Conservation (phyloP, 1,140 invertebrate genomes). For the Neodiprion fabricii region DNA sequence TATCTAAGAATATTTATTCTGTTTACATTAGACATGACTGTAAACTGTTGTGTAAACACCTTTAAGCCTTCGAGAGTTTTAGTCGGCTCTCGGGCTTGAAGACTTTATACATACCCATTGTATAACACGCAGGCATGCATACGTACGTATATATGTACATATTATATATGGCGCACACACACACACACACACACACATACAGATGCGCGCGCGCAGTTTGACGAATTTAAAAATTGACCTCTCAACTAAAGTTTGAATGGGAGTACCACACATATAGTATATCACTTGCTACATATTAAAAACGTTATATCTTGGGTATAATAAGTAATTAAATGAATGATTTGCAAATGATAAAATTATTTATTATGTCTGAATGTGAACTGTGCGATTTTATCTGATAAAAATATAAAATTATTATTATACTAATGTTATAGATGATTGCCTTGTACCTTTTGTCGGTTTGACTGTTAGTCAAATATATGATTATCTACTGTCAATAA, state of each 20-base stretch:
- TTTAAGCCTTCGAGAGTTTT: background rate
- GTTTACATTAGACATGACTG: background rate
- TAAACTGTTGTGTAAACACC: conserved; percentile 3
- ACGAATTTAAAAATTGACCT: background rate
- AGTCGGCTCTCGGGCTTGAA: background rate
- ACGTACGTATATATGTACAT: background rate
- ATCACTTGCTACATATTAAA: conserved; percentile 19
- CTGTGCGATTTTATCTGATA: conserved; percentile 27
- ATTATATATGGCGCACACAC: background rate
- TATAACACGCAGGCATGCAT: background rate
- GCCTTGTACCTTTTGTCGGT: conserved; percentile 40
- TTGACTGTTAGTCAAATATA: conserved; percentile 42
- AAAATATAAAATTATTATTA: conserved; percentile 39
- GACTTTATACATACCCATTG: background rate
- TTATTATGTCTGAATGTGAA: conserved; percentile 31
- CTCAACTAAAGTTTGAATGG: background rate
- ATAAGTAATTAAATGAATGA: conserved; percentile 14
- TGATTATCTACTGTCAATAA: conserved; percentile 36
- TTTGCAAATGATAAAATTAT: conserved; percentile 30
- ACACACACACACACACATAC: too few relatives aligned
- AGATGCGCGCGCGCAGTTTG: background rate
- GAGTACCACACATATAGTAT: background rate
- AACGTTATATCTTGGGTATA: conserved; percentile 5
- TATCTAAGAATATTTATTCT: background rate
- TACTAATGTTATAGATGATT: conserved; percentile 43